A percentile compares a stretch with the other conserved stretches of the same genome.
Conservation (phyloP, 2,797 vertebrate genomes). For the Chaenodraco wilsoni region DNA sequence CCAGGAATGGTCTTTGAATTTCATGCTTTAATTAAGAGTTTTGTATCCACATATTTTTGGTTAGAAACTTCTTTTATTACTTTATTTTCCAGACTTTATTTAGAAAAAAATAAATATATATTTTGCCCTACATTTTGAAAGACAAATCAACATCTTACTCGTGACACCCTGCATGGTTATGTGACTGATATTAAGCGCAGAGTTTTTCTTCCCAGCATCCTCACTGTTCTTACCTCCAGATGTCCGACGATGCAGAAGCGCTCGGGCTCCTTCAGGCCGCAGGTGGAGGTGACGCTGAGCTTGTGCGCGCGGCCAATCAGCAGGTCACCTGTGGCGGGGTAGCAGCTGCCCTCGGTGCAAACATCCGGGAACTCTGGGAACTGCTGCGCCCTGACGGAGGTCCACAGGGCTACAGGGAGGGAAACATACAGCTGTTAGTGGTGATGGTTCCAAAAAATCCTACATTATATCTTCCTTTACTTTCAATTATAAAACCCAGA, state of each 20-base stretch:
- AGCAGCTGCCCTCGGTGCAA: slow-evolving; percentile 96
- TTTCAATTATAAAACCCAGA: slow-evolving; percentile 4
- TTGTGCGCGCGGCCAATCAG: slow-evolving; percentile 91
- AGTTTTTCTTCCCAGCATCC: not conserved
- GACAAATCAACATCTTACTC: not conserved
- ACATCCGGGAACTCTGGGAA: slow-evolving; percentile 88
- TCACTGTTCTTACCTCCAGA: slow-evolving; percentile 85
- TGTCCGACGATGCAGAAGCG: slow-evolving; percentile 94
- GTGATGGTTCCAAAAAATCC: too few relatives aligned
- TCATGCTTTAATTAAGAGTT: not conserved
- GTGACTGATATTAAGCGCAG: not conserved
- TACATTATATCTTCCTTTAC: not conserved
- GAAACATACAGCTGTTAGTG: not conserved
- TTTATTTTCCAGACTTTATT: not conserved
- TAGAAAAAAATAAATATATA: not conserved
- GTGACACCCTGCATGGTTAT: not conserved
- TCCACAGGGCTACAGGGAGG: slow-evolving; percentile 74
- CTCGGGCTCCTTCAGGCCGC: slow-evolving; percentile 86
- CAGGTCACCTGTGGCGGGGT: slow-evolving; percentile 96
- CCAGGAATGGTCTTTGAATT: not conserved
- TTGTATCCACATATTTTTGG: not conserved
- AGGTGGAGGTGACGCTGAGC: slow-evolving; percentile 90
- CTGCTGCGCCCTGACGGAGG: slow-evolving; percentile 73
- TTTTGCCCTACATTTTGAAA: not conserved
- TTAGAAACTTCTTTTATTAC: not conserved